Evolutionary conservation across 2,797 vertebrate genomes (phyloP).

Genomic region (Gymnoscopelus braueri): DNA sequence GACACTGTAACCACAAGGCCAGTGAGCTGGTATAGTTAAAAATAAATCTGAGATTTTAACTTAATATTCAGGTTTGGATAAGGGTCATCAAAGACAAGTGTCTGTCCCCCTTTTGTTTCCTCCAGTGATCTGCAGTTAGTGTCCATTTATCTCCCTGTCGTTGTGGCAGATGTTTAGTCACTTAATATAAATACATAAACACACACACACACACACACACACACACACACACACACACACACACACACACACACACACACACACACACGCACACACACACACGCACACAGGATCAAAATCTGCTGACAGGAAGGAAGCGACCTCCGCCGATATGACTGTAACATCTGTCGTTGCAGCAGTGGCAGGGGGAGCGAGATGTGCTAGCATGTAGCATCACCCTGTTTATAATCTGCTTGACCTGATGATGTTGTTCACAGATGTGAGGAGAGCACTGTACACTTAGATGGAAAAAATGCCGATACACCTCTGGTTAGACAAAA

Average conservation of each 20-base stretch:
- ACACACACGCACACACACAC: constrained; percentile 14
- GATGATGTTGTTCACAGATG: constrained; percentile 40
- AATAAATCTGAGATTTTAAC: too few relatives aligned
- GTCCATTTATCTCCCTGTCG: neutral
- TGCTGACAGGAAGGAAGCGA: constrained; percentile 64
- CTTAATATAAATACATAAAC: constrained; percentile 46
- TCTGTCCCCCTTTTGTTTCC: too few relatives aligned
- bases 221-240: constrained; percentile 28
- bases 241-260: constrained; percentile 13
- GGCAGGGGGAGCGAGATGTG: constrained; percentile 3
- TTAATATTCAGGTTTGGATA: too few relatives aligned
- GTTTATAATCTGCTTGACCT: constrained; percentile 51
- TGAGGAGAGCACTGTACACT: constrained; percentile 22
- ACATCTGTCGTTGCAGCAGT: constrained; percentile 75
- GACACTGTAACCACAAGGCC: too few relatives aligned
- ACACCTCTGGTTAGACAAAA: too few relatives aligned
- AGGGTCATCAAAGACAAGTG: too few relatives aligned
- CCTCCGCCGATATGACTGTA: constrained; percentile 56
- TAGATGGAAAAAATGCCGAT: neutral
- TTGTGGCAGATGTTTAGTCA: constrained; percentile 50
- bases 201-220: constrained; percentile 29
- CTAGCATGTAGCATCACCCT: constrained; percentile 37
- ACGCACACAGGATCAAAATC: neutral
- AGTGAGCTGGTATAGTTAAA: too few relatives aligned
- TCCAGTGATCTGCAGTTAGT: neutral